Base-by-base conservation (phyloP, 1,140 invertebrate genomes). In the Drosophila hydei region DNA sequence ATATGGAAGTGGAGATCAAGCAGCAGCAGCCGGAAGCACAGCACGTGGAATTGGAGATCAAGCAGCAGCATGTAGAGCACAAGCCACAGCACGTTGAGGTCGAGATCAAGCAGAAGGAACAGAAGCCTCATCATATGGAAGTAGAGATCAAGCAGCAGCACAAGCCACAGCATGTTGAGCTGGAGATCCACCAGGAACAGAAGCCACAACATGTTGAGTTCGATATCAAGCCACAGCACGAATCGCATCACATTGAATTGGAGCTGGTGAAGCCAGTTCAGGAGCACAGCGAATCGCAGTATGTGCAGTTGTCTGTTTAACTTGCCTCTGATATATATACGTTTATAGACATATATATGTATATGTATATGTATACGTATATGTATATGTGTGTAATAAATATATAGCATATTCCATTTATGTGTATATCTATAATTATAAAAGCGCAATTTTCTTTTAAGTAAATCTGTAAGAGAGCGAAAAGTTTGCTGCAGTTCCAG, bases 381-480 rank as follows among this genome's bases (percentile, higher is more conserved):
- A 40, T 40, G 14, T 40, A n/a, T 40, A 40, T 42, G 5, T 42
- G n/a, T 38, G 12, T 6, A 30, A 8, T 8, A 7, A 6, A 7
- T 30, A 0, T 8, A 30, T 6, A 7, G 27, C 5, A 27, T 27
- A 27, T 27, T 5, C 5, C 5, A 2, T 30, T 8, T 30, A 6
- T 30, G 9, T 14, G 56, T 77, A 77, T 77, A 47, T 78, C 51
- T 72, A 45, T 77, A 45, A 78, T 69, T 73, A 51, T 47, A 63
- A 38, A 43, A 55, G 51, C 25, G 36, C 3, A 40, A 25, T 27
- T 42, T 71, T 77, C 56, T 75, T 76, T 58, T 43, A 51, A 75
- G 65, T 60, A 54, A 64, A n/a, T 58, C 60, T 77, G 70, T 77
- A 77, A 30, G 9, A 80, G 64, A 69, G 48, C n/a, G n/a, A 68